A percentile compares a stretch with the other conserved stretches of the same genome.
Evolutionary conservation across 2,113 vertebrate species (phyloP).

Genomic region (Zosterops borbonicus): DNA sequence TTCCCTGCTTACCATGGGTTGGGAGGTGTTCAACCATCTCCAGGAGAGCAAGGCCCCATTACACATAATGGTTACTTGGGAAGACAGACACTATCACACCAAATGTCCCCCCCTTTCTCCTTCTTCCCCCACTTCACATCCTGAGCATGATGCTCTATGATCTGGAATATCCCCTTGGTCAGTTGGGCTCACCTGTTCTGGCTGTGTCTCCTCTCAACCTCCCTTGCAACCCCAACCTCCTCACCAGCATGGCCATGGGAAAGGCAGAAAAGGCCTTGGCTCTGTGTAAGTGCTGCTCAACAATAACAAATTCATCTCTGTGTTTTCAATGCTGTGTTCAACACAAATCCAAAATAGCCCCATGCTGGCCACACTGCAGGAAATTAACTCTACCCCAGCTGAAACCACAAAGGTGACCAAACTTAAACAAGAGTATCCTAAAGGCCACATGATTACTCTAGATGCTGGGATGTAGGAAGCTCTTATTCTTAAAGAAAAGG

Average conservation of each 20-base stretch:
- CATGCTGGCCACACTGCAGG: background rate
- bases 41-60: background rate
- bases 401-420: background rate
- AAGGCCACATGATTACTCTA: background rate
- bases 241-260: accelerated
- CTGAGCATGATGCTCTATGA: background rate
- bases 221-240: accelerated
- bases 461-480: background rate
- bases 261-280: background rate
- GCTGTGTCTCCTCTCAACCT: background rate
- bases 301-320: background rate
- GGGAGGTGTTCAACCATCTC: background rate
- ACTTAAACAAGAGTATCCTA: background rate
- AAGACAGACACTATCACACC: background rate
- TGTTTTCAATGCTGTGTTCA: background rate
- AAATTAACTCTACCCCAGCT: background rate
- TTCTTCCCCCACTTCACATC: too few relatives aligned
- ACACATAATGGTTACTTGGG: too few relatives aligned
- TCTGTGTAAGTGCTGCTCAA: background rate
- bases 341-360: background rate
- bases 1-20: background rate
- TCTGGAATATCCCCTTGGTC: background rate
- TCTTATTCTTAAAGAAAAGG: background rate
- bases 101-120: background rate
- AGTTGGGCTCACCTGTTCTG: background rate